These are phyloP conservation scores for Dromas ardeola DNA, from an alignment of 2,113 vertebrate genomes.

Conservation along the genomic window DNA sequence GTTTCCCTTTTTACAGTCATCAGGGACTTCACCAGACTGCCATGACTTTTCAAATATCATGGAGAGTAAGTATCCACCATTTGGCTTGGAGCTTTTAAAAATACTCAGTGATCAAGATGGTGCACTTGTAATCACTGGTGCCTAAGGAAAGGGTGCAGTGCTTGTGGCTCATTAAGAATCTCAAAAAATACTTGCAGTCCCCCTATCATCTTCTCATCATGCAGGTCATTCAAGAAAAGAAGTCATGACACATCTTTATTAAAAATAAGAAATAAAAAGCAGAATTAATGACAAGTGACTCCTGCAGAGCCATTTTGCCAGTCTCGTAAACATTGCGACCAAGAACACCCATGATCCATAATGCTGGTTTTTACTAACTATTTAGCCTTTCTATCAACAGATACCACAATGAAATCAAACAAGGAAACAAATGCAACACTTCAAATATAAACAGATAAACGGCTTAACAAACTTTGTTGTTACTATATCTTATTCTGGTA, in stretches of 20 bases:
- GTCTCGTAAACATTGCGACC: not conserved
- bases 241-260: not conserved
- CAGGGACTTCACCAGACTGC: not conserved
- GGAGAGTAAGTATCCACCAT: not conserved
- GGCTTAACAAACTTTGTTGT: not conserved
- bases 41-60: not conserved
- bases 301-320: not conserved
- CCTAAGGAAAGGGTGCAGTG: not conserved
- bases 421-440: not conserved
- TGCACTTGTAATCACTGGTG: not conserved
- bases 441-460: not conserved
- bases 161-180: not conserved
- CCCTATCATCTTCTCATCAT: not conserved
- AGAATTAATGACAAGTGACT: not conserved
- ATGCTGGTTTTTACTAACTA: not conserved
- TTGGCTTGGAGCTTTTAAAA: not conserved
- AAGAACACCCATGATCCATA: not conserved
- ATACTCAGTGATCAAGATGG: not conserved
- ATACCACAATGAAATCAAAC: not conserved
- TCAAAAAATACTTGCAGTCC: not conserved
- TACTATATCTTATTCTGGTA: not conserved
- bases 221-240: not conserved
- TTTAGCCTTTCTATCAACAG: not conserved
- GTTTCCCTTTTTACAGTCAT: not conserved
- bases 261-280: not conserved